Percentiles rank a stretch among this genome's conserved stretches.
Conservation (phyloP, 2,888 invertebrate species). For the Patella caerulea region DNA sequence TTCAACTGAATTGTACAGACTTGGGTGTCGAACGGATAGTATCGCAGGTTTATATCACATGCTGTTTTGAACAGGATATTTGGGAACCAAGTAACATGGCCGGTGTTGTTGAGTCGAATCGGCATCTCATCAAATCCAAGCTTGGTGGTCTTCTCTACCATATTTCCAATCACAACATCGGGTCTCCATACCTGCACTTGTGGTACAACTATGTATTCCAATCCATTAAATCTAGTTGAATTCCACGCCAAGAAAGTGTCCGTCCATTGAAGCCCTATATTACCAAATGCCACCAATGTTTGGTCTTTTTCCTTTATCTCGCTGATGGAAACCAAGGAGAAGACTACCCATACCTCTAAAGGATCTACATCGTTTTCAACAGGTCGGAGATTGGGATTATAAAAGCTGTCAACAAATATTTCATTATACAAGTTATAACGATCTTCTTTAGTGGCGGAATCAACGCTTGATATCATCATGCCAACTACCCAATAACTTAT, state of each 20-base stretch:
- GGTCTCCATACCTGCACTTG: conserved; percentile 34
- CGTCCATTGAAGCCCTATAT: background rate
- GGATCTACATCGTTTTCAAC: background rate
- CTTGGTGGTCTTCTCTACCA: conserved; percentile 16
- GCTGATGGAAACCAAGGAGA: conserved; percentile 14
- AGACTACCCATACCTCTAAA: background rate
- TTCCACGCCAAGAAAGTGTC: conserved; percentile 27
- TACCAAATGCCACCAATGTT: conserved; percentile 10
- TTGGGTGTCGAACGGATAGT: conserved; percentile 36
- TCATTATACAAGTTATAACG: background rate
- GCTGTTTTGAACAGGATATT: conserved; percentile 26
- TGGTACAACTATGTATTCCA: conserved; percentile 16
- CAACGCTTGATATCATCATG: too few relatives aligned
- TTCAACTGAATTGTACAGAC: conserved; percentile 17
- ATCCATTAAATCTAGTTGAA: background rate
- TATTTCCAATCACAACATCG: conserved; percentile 26
- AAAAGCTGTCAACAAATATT: background rate
- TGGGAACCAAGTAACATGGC: conserved; percentile 22
- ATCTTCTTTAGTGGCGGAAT: background rate
- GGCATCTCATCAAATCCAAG: conserved; percentile 21
- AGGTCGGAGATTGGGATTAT: conserved; percentile 22
- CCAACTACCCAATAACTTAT: too few relatives aligned
- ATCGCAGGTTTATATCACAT: conserved; percentile 33
- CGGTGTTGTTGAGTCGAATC: conserved; percentile 17
- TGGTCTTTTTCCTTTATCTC: conserved; percentile 20